Evolutionary conservation across 1,140 invertebrate genomes (phyloP).

Genomic region (Thereuonema tuberculata): DNA sequence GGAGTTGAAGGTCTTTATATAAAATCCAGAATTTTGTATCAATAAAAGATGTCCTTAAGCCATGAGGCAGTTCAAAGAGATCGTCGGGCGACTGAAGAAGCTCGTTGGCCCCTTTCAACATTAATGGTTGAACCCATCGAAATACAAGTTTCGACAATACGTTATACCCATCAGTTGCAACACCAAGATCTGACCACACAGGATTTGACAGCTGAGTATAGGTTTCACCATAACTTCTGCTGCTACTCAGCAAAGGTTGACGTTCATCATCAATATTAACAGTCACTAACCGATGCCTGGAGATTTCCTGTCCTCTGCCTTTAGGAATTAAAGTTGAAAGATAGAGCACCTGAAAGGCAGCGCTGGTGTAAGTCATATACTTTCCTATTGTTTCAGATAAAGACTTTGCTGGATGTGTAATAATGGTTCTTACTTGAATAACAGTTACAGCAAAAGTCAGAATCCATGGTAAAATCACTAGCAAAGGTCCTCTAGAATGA

Average conservation of each 20-base stretch:
- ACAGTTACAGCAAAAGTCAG: conserved; percentile 24
- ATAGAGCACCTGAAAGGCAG: conserved; percentile 8
- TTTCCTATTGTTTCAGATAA: background rate
- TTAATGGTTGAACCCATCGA: conserved; percentile 71
- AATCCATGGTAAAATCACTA: conserved; percentile 20
- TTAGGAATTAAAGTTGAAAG: conserved; percentile 15
- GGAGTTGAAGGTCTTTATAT: conserved; percentile 5
- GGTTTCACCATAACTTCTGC: conserved; percentile 24
- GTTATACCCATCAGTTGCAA: conserved; percentile 59
- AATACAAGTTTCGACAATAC: conserved; percentile 63
- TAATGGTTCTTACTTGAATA: conserved; percentile 25
- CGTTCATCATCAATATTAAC: conserved; percentile 24
- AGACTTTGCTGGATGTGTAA: conserved; percentile 4
- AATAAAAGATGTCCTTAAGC: conserved; percentile 45
- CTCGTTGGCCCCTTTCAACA: conserved; percentile 57
- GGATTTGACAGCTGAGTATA: conserved; percentile 49
- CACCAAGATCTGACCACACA: conserved; percentile 52
- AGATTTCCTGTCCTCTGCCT: background rate
- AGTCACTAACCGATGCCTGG: conserved; percentile 12
- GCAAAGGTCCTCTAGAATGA: conserved; percentile 13
- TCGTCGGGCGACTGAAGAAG: conserved; percentile 60
- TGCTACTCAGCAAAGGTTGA: conserved; percentile 33
- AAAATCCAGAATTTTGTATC: conserved; percentile 18
- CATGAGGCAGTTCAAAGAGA: conserved; percentile 66
- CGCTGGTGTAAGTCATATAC: background rate